phyloP scores from a whole-genome alignment of 2,888 invertebrate species.

The Euproctis similis region DNA sequence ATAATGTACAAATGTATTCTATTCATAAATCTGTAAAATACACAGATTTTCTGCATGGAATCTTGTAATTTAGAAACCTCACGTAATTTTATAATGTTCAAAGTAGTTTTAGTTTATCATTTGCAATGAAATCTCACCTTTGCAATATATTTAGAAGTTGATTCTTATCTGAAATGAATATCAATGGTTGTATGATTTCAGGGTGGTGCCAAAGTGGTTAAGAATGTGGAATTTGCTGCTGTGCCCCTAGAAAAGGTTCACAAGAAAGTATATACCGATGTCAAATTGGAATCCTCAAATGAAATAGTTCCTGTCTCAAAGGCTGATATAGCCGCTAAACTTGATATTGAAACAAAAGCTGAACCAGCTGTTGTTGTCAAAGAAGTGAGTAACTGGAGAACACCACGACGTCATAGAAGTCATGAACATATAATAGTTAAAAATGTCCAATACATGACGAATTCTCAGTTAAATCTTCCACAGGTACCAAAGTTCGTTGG shows the following conservation, averaged over 20 bases:
- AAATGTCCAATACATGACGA: constrained; percentile 33
- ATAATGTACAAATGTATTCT: too few relatives aligned
- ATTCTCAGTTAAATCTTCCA: constrained; percentile 34
- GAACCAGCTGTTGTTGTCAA: constrained; percentile 40
- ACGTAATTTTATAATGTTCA: too few relatives aligned
- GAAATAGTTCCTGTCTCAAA: constrained; percentile 37
- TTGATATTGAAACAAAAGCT: constrained; percentile 28
- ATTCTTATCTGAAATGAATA: too few relatives aligned
- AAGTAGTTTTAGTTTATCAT: too few relatives aligned
- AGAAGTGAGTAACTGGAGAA: constrained; percentile 55
- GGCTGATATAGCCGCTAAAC: constrained; percentile 16
- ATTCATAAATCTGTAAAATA: too few relatives aligned
- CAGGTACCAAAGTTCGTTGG: constrained; percentile 23
- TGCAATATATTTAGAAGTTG: constrained; percentile 17
- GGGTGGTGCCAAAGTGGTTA: constrained; percentile 42
- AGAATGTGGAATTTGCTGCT: constrained; percentile 28
- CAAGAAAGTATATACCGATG: constrained; percentile 37
- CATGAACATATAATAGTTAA: constrained; percentile 15
- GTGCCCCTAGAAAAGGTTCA: constrained; percentile 22
- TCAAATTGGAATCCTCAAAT: constrained; percentile 40
- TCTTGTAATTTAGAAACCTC: too few relatives aligned
- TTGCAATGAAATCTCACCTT: too few relatives aligned
- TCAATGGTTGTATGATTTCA: constrained; percentile 16
- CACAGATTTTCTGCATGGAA: too few relatives aligned
- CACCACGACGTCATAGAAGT: constrained; percentile 8